phyloP scores from a whole-genome alignment of 2,113 vertebrate genomes.

The Ptyas mucosa region DNA sequence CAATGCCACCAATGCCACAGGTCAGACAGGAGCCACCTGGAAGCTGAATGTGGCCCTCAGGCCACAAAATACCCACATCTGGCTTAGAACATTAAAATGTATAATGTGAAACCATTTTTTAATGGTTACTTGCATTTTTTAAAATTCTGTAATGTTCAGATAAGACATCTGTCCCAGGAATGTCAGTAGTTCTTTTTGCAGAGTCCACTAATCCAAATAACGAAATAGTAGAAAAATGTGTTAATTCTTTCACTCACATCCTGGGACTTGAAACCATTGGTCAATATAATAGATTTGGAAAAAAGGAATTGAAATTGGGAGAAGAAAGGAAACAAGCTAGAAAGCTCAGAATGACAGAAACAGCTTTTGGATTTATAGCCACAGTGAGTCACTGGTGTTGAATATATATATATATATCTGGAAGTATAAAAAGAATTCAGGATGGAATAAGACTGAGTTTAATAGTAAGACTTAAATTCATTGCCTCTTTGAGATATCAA shows the following conservation, averaged over 20 bases:
- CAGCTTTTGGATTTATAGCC: constrained; percentile 55
- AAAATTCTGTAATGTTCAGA: neutral
- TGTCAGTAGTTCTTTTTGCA: neutral
- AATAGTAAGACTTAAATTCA: constrained; percentile 50
- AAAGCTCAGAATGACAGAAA: constrained; percentile 60
- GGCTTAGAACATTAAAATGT: neutral
- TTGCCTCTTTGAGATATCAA: constrained; percentile 53
- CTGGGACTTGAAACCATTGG: constrained; percentile 14
- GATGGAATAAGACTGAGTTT: constrained; percentile 40
- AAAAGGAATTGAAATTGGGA: neutral
- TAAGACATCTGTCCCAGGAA: neutral
- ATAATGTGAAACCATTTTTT: no score
- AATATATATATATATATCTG: constrained; percentile 44
- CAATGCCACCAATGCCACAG: neutral
- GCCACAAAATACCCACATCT: neutral
- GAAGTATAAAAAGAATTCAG: constrained; percentile 46
- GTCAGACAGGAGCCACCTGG: neutral
- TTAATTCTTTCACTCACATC: constrained; percentile 36
- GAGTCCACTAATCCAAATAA: neutral
- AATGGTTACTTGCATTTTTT: neutral
- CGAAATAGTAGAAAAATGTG: neutral
- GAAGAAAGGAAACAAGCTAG: constrained; percentile 43
- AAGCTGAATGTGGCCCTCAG: neutral
- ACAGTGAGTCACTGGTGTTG: constrained; percentile 52
- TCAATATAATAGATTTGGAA: constrained; percentile 50